Evolutionary conservation across 2,797 vertebrate genomes (phyloP).

Genomic region (Pampus argenteus): DNA sequence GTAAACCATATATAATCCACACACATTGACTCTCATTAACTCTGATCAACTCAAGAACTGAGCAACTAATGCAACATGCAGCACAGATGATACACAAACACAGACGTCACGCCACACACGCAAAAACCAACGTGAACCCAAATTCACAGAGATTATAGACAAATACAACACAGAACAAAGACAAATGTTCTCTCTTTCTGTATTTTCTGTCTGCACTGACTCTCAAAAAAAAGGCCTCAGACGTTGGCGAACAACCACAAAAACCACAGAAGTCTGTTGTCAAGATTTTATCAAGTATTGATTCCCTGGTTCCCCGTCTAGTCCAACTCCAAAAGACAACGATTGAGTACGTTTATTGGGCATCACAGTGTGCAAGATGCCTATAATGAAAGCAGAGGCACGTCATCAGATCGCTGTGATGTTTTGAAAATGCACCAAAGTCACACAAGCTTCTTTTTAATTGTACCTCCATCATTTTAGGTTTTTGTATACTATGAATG

Average conservation of each 20-base stretch:
- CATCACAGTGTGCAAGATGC: too few relatives aligned
- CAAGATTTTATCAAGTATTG: constrained; percentile 61
- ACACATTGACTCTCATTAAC: neutral
- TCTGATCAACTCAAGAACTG: constrained; percentile 11
- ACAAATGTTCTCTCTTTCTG: too few relatives aligned
- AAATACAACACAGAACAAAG: constrained; percentile 9
- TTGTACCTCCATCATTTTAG: too few relatives aligned
- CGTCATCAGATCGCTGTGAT: too few relatives aligned
- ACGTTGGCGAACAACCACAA: constrained; percentile 21
- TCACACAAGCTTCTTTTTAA: too few relatives aligned
- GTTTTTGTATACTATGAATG: too few relatives aligned
- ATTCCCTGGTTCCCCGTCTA: constrained; percentile 33
- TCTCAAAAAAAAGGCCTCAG: neutral
- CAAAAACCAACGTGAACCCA: constrained; percentile 4
- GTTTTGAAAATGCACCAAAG: too few relatives aligned
- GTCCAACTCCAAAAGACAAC: too few relatives aligned
- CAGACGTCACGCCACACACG: constrained; percentile 37
- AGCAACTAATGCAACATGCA: constrained; percentile 56
- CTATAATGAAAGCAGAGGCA: too few relatives aligned
- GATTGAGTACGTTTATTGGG: too few relatives aligned
- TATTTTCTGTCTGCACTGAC: too few relatives aligned
- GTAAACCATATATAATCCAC: constrained; percentile 14
- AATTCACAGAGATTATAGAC: constrained; percentile 19
- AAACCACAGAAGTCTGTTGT: constrained; percentile 5
- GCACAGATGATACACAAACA: constrained; percentile 6